These are phyloP conservation scores for Laspeyria flexula DNA, from an alignment of 2,888 invertebrate genomes.

Conservation along the genomic window DNA sequence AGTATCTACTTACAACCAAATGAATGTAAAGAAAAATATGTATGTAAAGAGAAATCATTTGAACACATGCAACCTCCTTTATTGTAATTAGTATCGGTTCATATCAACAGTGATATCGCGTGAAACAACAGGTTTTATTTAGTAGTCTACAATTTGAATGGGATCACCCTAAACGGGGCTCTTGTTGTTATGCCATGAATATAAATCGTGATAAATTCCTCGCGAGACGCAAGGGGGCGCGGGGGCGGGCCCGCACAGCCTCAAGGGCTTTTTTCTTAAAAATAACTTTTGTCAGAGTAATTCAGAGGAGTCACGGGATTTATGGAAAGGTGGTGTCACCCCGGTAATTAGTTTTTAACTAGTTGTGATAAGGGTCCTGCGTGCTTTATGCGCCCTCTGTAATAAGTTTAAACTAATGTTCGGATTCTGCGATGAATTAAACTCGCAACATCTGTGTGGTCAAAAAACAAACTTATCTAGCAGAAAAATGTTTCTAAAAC, in stretches of 20 bases:
- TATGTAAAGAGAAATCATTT: constrained; percentile 9
- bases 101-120: constrained; percentile 30
- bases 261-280: constrained; percentile 86
- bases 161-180: constrained; percentile 80
- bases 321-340: constrained; percentile 86
- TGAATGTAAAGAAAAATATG: constrained; percentile 6
- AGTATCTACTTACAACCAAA: constrained; percentile 19
- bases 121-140: constrained; percentile 68
- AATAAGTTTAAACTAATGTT: constrained; percentile 74
- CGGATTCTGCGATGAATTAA: constrained; percentile 53
- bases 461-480: constrained; percentile 40
- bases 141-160: constrained; percentile 75
- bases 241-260: constrained; percentile 65
- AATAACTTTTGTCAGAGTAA: constrained; percentile 86
- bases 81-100: constrained; percentile 26
- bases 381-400: constrained; percentile 74
- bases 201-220: constrained; percentile 88
- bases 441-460: constrained; percentile 49
- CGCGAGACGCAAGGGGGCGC: constrained; percentile 54
- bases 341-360: constrained; percentile 86
- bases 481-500: constrained; percentile 39
- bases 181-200: constrained; percentile 86
- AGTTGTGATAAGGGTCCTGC: constrained; percentile 84
- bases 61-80: constrained; percentile 20
- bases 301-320: constrained; percentile 81